Evolutionary conservation across 1,140 invertebrate genomes (phyloP), one percentile per base, ranked within the genome.

Genomic region (Zaprionus lachaisei): DNA sequence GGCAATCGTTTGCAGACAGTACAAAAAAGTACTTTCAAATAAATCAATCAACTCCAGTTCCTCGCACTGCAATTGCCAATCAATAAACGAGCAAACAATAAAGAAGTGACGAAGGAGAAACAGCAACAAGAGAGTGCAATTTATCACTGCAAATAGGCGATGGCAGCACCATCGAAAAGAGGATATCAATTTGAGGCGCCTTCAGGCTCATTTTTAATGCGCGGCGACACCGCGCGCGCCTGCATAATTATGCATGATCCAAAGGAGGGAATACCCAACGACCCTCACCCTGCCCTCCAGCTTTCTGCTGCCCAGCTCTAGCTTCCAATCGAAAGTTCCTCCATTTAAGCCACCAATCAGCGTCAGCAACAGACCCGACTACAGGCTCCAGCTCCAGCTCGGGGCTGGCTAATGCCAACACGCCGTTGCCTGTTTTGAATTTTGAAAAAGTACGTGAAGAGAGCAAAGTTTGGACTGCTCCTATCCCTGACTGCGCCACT

Each of bases 391-490:
- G 38, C n/a, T 34, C 15, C 22, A 9, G 17, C 11, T 55, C 49
- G 28, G n/a, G 17, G 31, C 56, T 58, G 76, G 83, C 80, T 87
- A 89, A 89, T 87, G 84, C 83, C 84, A 87, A 80, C 83, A 87
- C 83, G 81, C 64, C 72, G 69, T 58, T 64, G 79, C 85, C 85
- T 90, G 85, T 82, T 90, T 90, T 90, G 85, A 90, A 90, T 90
- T 90, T 90, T 90, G 85, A 90, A 90, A 89, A 90, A 91, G 81
- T 90, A 90, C 85, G 85, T 90, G 85, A 81, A 81, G 79, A 72
- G 58, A 65, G 58, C 63, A 41, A 58, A 61, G 47, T 26, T 31
- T 55, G 17, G 17, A 56, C 22, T 34, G 31, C 31, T 9, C 31
- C 9, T 11, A 0, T 9, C 60, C 6, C 5, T 22, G 20, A 20